phyloP scores from a whole-genome alignment of 2,888 invertebrate species.

The Scaptomyza caliginosa region DNA sequence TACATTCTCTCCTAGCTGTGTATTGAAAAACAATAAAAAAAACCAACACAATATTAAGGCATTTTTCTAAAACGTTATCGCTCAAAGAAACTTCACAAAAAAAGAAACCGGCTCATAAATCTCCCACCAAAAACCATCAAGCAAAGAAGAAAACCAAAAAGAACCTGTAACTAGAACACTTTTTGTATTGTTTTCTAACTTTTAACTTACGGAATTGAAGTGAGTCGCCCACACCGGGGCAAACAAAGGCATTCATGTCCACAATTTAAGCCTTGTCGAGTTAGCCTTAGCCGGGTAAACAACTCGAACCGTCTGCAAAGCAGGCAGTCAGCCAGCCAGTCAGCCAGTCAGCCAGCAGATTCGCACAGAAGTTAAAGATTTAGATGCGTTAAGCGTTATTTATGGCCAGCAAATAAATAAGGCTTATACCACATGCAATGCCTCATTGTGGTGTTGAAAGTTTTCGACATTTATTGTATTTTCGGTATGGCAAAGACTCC shows the following conservation, averaged over 20 bases:
- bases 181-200: slow-evolving; percentile 72
- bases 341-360: slow-evolving; percentile 61
- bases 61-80: slow-evolving; percentile 48
- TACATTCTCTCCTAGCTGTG: background rate
- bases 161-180: slow-evolving; percentile 34
- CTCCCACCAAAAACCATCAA: slow-evolving; percentile 27
- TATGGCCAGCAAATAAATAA: slow-evolving; percentile 78
- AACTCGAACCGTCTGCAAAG: slow-evolving; percentile 48
- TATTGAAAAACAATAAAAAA: slow-evolving; percentile 25
- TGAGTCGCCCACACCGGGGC: slow-evolving; percentile 24
- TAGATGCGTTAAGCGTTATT: slow-evolving; percentile 79
- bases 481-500: slow-evolving; percentile 32
- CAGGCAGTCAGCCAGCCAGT: slow-evolving; percentile 26
- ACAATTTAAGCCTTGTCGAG: slow-evolving; percentile 72
- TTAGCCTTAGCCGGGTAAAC: slow-evolving; percentile 70
- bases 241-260: slow-evolving; percentile 43
- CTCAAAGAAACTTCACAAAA: slow-evolving; percentile 30
- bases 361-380: slow-evolving; percentile 74
- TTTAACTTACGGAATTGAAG: slow-evolving; percentile 67
- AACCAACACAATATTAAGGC: slow-evolving; percentile 33
- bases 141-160: background rate
- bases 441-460: slow-evolving; percentile 78
- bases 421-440: slow-evolving; percentile 79
- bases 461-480: slow-evolving; percentile 74
- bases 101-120: slow-evolving; percentile 58